Evolutionary conservation across 2,797 vertebrate genomes (phyloP), one percentile per base, ranked within the genome.

Genomic region (Anabas testudineus): DNA sequence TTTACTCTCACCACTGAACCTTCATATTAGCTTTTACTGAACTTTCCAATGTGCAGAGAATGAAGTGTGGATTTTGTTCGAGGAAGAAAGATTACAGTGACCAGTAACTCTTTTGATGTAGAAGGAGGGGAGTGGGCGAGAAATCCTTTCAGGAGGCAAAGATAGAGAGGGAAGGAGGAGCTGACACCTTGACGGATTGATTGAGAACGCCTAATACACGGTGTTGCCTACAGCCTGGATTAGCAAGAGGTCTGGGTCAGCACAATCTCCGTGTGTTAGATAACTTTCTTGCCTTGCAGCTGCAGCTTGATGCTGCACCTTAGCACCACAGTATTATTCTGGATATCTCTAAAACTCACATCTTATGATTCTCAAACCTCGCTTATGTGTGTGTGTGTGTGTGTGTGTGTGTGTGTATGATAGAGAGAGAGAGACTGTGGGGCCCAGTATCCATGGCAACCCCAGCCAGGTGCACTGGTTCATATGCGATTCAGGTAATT

Each of bases 361-460:
- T 71, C 85, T 82, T 72, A 72, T 73, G 43, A 77, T 81, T 81
- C 57, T 63, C 86, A 66, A 77, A 79, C 19, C 30, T 32, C 0
- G 10, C 52, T 49, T 42, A 9, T 49, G 61, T 58, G 47, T 53
- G 64, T 32, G 70, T 26, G 64, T 3, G 30, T 36, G 14, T 3
- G 12, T 37, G 15, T 41, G 15, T 18, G 32, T 34, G 69, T 26
- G 64, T 4, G 24, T 28, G 7, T 4, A n/a, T n/a, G n/a, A 63
- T 32, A 32, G 55, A 37, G 28, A 19, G 26, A 71, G 67, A 58
- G 45, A 71, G 75, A 74, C 82, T 80, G 81, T 70, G 73, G 80
- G 86, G 83, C 61, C 74, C 36, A 39, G 91, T 92, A 87, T 83
- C 91, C 91, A 93, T 92, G 89, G 92, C 88, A 91, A 93, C 92